phyloP scores from a whole-genome alignment of 2,888 invertebrate genomes.

The Pegoplata infirma region DNA sequence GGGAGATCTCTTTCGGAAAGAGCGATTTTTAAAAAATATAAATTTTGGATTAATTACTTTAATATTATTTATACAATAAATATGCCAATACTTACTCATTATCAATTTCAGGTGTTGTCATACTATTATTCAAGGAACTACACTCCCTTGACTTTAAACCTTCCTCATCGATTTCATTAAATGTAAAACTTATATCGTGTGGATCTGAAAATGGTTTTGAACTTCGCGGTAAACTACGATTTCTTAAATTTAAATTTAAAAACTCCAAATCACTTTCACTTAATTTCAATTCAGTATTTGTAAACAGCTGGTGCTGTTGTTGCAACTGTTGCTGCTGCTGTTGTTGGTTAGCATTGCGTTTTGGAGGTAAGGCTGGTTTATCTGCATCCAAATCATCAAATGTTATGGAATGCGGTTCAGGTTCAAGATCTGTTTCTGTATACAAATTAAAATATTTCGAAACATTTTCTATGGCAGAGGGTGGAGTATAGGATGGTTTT shows the following conservation, averaged over 20 bases:
- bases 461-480: constrained; percentile 70
- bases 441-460: constrained; percentile 71
- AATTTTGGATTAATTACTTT: no score
- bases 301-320: neutral
- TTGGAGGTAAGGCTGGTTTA: constrained; percentile 73
- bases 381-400: constrained; percentile 57
- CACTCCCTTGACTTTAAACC: constrained; percentile 15
- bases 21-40: no score
- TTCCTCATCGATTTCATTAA: constrained; percentile 71
- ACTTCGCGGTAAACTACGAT: constrained; percentile 75
- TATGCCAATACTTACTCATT: constrained; percentile 55
- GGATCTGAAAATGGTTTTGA: constrained; percentile 72
- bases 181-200: constrained; percentile 77
- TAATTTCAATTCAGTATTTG: constrained; percentile 68
- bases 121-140: neutral
- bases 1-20: no score
- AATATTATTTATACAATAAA: neutral
- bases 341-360: constrained; percentile 62
- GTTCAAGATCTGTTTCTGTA: constrained; percentile 63
- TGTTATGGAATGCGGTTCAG: constrained; percentile 31
- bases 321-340: no score
- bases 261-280: constrained; percentile 77
- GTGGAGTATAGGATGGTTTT: constrained; percentile 59
- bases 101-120: neutral
- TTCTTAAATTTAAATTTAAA: constrained; percentile 75